A percentile compares a stretch with the other conserved stretches of the same genome.
Conservation (phyloP, 2,797 vertebrate species). For the Sciaenops ocellatus region DNA sequence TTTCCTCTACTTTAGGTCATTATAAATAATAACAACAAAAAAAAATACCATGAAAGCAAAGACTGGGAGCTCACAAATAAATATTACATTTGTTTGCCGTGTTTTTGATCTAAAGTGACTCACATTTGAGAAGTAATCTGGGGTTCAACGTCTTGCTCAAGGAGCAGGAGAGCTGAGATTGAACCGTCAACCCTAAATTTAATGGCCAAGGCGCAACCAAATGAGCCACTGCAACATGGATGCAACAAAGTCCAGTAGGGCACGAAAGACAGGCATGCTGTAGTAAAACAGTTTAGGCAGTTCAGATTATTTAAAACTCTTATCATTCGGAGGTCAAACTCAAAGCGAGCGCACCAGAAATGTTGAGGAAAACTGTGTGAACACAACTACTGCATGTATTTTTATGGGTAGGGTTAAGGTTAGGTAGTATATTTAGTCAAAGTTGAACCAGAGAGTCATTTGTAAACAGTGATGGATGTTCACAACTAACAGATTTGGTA, state of each 20-base stretch:
- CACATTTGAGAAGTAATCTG: neutral
- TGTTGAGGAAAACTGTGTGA: neutral
- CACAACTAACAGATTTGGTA: neutral
- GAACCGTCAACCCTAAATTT: neutral
- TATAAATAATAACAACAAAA: neutral
- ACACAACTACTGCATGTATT: neutral
- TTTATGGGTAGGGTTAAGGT: too few relatives aligned
- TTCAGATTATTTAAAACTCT: neutral
- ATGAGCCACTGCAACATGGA: neutral
- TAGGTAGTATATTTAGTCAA: too few relatives aligned
- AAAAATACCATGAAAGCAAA: neutral
- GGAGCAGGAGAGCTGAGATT: neutral
- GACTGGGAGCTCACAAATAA: too few relatives aligned
- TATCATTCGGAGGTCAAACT: neutral
- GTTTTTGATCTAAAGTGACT: neutral
- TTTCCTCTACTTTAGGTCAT: neutral
- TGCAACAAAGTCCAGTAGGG: neutral
- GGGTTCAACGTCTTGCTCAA: neutral
- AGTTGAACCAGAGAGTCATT: neutral
- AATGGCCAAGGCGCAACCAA: neutral
- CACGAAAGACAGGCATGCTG: neutral
- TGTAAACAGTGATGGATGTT: slow-evolving; percentile 1
- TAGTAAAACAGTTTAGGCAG: neutral
- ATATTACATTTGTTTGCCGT: neutral
- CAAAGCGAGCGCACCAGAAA: neutral